These are phyloP conservation scores for Halictus ligatus DNA, from an alignment of 2,888 invertebrate species.

Conservation along the genomic window DNA sequence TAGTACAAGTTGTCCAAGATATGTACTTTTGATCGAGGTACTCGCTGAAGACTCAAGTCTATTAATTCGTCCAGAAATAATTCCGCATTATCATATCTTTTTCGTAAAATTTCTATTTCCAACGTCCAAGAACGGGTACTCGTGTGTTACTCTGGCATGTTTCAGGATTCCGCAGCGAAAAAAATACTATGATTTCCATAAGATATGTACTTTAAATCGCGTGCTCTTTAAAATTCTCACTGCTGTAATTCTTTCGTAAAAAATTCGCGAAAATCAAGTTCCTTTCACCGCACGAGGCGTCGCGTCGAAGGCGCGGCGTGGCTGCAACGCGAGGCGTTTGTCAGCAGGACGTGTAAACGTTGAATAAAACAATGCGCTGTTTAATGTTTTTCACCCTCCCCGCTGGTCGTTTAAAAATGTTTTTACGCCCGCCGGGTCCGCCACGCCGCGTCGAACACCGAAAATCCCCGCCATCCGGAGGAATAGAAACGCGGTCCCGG, in stretches of 20 bases:
- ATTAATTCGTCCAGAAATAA: not conserved
- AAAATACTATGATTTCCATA: not conserved
- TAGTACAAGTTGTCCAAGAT: too few species aligned
- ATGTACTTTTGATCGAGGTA: too few species aligned
- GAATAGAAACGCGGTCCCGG: not conserved
- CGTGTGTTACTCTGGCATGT: not conserved
- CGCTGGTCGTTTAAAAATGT: constrained; percentile 1
- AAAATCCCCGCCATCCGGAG: not conserved
- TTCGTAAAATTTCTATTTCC: not conserved
- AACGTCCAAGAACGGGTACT: not conserved
- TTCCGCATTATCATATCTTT: not conserved
- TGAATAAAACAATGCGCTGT: constrained; percentile 50
- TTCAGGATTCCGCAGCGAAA: not conserved
- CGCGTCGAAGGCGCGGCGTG: not conserved
- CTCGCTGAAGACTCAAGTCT: too few species aligned
- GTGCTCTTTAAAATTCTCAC: not conserved
- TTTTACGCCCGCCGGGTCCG: constrained; percentile 2
- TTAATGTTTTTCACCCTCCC: constrained; percentile 15
- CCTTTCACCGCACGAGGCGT: not conserved
- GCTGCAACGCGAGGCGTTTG: not conserved
- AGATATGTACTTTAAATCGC: not conserved
- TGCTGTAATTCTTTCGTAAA: not conserved
- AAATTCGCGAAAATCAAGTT: not conserved
- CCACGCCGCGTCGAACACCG: not conserved
- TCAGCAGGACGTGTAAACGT: constrained; percentile 7